Evolutionary conservation across 2,113 vertebrate genomes (phyloP).

Genomic region (Gymnogyps californianus): DNA sequence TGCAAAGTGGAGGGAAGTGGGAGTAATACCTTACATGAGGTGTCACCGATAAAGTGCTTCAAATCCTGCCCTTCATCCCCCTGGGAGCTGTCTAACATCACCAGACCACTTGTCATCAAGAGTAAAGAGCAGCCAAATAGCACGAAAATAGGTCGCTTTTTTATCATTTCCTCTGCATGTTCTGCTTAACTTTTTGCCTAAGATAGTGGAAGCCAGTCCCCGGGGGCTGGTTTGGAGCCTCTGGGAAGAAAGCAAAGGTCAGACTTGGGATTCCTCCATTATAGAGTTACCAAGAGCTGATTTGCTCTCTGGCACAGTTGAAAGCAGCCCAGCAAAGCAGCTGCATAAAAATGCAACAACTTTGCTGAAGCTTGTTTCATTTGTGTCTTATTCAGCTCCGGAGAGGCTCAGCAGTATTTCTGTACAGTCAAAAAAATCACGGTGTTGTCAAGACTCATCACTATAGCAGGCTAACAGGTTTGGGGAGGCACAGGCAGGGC

Average conservation of each 20-base stretch:
- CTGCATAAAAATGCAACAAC: not conserved
- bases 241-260: not conserved
- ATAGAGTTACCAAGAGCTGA: not conserved
- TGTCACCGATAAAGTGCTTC: not conserved
- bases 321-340: not conserved
- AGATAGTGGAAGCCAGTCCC: not conserved
- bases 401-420: not conserved
- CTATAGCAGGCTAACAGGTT: not conserved
- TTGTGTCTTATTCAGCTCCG: not conserved
- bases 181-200: not conserved
- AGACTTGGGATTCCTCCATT: not conserved
- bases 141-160: not conserved
- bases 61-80: not conserved
- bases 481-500: not conserved
- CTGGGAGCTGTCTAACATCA: not conserved
- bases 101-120: not conserved
- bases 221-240: not conserved
- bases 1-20: not conserved
- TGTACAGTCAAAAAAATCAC: not conserved
- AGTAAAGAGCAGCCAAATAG: not conserved
- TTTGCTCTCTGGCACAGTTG: not conserved
- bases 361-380: not conserved
- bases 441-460: not conserved
- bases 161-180: not conserved
- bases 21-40: constrained; percentile 27